Percentiles rank a stretch among this genome's conserved stretches.
phyloP scores from a whole-genome alignment of 2,797 vertebrate genomes.

The Chrysolophus pictus region DNA sequence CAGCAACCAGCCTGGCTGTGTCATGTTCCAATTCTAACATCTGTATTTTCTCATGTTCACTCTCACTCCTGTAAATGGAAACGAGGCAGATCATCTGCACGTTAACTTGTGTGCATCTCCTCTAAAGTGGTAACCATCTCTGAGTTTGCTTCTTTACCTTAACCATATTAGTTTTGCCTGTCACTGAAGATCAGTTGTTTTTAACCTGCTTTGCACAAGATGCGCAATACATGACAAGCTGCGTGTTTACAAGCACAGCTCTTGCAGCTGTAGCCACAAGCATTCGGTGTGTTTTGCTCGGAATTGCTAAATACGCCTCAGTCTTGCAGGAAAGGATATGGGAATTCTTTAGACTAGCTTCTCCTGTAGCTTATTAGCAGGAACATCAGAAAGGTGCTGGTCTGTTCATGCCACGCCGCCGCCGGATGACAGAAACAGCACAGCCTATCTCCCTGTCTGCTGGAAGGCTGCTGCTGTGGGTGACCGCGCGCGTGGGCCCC shows the following conservation, averaged over 20 bases:
- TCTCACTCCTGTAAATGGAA: slow-evolving; percentile 64
- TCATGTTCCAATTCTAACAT: slow-evolving; percentile 79
- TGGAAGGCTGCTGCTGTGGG: too few species aligned
- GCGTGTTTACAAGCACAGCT: neutral
- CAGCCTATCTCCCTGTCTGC: too few species aligned
- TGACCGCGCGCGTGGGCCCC: too few species aligned
- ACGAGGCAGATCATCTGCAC: neutral
- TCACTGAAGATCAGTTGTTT: neutral
- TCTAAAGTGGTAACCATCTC: neutral
- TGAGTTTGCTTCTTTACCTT: neutral
- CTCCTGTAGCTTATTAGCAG: neutral
- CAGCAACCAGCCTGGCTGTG: slow-evolving; percentile 61
- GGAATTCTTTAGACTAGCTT: neutral
- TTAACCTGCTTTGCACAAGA: neutral
- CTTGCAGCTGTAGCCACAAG: neutral
- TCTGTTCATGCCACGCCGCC: too few species aligned
- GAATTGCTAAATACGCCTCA: neutral
- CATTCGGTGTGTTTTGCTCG: neutral
- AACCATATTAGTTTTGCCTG: neutral
- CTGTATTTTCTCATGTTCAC: slow-evolving; percentile 68
- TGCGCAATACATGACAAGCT: neutral
- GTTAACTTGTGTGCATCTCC: neutral
- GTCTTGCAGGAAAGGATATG: neutral
- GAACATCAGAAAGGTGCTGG: neutral
- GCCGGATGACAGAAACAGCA: too few species aligned